Base-by-base conservation (phyloP, 2,113 vertebrate species). In the Vireo altiloquus region DNA sequence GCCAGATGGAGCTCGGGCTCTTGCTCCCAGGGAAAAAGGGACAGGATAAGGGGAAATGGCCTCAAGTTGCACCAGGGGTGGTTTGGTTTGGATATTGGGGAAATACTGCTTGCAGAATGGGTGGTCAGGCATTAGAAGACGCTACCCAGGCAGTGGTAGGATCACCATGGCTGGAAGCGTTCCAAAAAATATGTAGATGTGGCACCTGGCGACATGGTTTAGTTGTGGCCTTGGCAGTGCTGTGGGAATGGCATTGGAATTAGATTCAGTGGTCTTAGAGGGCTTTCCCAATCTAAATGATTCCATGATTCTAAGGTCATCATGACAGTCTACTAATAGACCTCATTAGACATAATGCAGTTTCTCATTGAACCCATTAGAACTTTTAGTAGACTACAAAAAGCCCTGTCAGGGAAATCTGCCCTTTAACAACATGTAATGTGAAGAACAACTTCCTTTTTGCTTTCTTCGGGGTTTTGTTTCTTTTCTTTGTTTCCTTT, bases 1-100 rank as follows among this genome's bases (percentile, higher is more conserved):
- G 74, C 3, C 7, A 9, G 9, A 24, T 44, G 65, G 8, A 28
- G 1, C 0, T 40, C 0, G 1, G 42, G 52, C 54, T 84, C 35
- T 61, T 61, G 30, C 9, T 50, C 24, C 23, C 33, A 21, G 11
- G n/a, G 3, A 22, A 40, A 4, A 18, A 9, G 18, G 1, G 24
- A 23, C 10, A 35, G 40, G 35, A 35, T 1, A 3, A 75, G 25
- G 8, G 15, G 35, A 19, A 84, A 75, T 0, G 2, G 19, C n/a
- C 33, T 69, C 42, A 46, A 40, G 31, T 18, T 57, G 37, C 1
- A 16, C 44, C 33, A 24, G 10, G 10, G 2, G 5, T 40, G 30
- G 15, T 52, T 75, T 64, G 8, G 1, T 24, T 30, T 52, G 50
- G 50, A 22, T 39, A 27, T n/a, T 59, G 33, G 22, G 30, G 13